A percentile compares a stretch with the other conserved stretches of the same genome.
phyloP scores from a whole-genome alignment of 1,140 invertebrate species.

The Cryptotermes secundus region DNA sequence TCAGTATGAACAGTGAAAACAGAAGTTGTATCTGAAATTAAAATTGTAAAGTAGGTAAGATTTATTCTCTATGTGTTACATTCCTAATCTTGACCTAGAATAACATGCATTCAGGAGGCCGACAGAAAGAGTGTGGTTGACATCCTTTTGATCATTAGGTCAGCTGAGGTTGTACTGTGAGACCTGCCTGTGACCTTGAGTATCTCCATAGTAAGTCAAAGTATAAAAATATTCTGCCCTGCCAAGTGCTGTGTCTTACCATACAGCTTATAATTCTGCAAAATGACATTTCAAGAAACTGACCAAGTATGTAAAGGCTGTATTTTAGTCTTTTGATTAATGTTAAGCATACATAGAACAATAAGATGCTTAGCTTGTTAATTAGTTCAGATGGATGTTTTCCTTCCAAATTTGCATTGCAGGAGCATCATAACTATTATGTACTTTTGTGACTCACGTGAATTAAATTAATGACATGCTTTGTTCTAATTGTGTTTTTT shows the following conservation, averaged over 20 bases:
- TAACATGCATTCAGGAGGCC: neutral
- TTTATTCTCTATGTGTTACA: neutral
- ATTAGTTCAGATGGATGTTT: no score
- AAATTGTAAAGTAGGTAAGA: neutral
- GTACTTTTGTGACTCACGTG: neutral
- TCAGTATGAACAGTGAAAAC: neutral
- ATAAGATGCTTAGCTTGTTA: no score
- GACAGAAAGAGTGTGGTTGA: neutral
- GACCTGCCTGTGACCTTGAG: no score
- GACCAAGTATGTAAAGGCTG: neutral
- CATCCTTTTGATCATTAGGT: no score
- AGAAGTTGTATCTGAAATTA: neutral
- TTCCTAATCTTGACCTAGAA: neutral
- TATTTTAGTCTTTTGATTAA: neutral
- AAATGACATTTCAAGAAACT: neutral
- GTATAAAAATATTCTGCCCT: no score
- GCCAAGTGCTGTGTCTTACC: neutral
- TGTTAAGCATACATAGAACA: neutral
- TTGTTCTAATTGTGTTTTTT: neutral
- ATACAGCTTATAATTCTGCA: neutral
- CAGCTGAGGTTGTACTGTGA: no score
- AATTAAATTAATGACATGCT: neutral
- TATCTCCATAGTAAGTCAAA: no score
- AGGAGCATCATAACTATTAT: neutral
- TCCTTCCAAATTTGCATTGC: neutral